Evolutionary conservation across 2,113 vertebrate genomes (phyloP), one percentile per base, ranked within the genome.

Genomic region (Chaetodon trifascialis): DNA sequence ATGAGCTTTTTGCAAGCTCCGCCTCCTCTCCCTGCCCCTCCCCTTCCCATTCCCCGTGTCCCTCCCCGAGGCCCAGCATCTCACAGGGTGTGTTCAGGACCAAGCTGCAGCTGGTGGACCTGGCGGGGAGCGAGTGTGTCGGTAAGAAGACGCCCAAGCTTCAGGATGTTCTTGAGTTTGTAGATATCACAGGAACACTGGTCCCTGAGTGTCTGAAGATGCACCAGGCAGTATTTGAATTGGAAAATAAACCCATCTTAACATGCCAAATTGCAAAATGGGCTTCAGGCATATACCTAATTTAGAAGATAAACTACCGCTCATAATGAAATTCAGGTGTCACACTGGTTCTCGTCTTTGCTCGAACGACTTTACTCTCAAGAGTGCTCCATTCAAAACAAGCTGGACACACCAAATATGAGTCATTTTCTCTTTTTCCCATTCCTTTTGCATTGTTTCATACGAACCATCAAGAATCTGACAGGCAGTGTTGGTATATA

Each of bases 81-180:
- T 71, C 91, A 14, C 89, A 92, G 86, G 65, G 83, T 6, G 69
- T 74, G 11, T 87, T 94, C 82, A 92, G 34, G 82, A 95, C 96
- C 4, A 95, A 91, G 72, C 85, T 98, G 86, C 96, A 97, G 90
- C 92, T 97, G 66, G 96, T 98, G 86, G 96, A 97, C 87, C 93
- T 97, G 86, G 97, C 96, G 0, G 96, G 97, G 36, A 97, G 97
- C 0, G 96, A 97, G 91, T 96, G 96, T 76, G 93, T 87, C 0
- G 95, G 97, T 97, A 88, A 92, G 95, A 74, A 23, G 15, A 6
- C 25, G 21, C 55, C 44, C 1, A 0, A 19, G 34, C 0, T 67
- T 19, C 5, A 14, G 55, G 38, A 69, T 55, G 19, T 16, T 40
- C 25, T 38, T 68, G 34, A 44, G 17, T 42, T 38, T 36, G n/a